These are phyloP conservation scores for Drosophila kambysellisi DNA, from an alignment of 2,888 invertebrate genomes.

Conservation along the genomic window DNA sequence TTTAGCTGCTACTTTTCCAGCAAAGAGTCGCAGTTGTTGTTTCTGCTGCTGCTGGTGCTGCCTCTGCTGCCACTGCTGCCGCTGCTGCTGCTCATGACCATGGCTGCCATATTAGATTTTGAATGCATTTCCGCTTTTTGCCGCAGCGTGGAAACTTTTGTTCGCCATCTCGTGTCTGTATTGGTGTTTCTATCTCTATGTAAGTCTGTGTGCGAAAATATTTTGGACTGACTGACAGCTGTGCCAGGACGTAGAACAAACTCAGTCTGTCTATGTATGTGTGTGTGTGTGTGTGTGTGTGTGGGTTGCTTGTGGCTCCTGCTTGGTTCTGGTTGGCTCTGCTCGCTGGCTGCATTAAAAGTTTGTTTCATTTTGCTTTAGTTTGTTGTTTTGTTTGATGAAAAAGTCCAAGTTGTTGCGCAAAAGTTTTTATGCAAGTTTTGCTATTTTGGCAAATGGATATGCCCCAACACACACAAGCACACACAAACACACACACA, in stretches of 20 bases:
- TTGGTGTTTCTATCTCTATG: conserved; percentile 30
- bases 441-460: conserved; percentile 80
- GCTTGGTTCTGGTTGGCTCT: conserved; percentile 59
- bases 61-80: conserved; percentile 39
- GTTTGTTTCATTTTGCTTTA: conserved; percentile 72
- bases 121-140: conserved; percentile 82
- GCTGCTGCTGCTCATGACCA: conserved; percentile 77
- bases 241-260: conserved; percentile 57
- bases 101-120: conserved; percentile 82
- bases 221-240: conserved; percentile 80
- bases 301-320: conserved; percentile 36
- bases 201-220: conserved; percentile 59
- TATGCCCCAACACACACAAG: conserved; percentile 52
- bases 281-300: conserved; percentile 35
- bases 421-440: conserved; percentile 80
- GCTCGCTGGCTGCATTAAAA: conserved; percentile 72
- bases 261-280: conserved; percentile 38
- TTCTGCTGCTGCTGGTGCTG: conserved; percentile 20
- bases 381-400: conserved; percentile 79
- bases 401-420: conserved; percentile 81
- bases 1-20: conserved; percentile 75
- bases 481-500: neutral
- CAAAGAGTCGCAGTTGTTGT: conserved; percentile 42
- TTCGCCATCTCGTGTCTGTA: conserved; percentile 70
- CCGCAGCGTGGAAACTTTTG: conserved; percentile 79